Conservation (phyloP, 53 echinoderm and acorn worm species). For the Paracentrotus lividus region DNA sequence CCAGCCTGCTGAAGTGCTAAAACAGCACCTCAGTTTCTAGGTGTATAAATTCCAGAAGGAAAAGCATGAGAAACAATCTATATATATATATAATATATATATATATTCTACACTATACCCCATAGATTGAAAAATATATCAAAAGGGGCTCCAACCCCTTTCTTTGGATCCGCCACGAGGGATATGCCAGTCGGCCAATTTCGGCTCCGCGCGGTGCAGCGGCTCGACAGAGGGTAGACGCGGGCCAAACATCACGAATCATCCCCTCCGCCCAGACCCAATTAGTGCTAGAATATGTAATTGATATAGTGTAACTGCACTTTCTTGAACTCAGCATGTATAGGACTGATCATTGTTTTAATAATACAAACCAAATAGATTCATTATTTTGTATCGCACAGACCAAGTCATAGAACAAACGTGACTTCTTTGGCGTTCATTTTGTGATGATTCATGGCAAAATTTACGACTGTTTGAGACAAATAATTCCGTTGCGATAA, state of each 20-base stretch:
- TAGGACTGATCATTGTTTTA: not conserved
- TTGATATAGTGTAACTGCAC: slow-evolving; percentile 68
- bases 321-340: slow-evolving; percentile 57
- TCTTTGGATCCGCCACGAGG: not conserved
- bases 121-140: too few relatives aligned
- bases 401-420: not conserved
- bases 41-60: too few relatives aligned
- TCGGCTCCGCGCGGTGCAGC: slow-evolving; percentile 49
- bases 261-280: slow-evolving; percentile 63
- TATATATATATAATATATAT: too few relatives aligned
- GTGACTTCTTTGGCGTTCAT: not conserved
- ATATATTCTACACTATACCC: too few relatives aligned
- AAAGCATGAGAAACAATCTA: too few relatives aligned
- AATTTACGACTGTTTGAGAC: not conserved
- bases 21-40: too few relatives aligned
- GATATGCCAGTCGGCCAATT: not conserved
- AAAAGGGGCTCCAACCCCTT: too few relatives aligned
- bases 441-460: not conserved
- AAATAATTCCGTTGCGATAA: not conserved
- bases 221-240: slow-evolving; percentile 66
- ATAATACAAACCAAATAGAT: not conserved
- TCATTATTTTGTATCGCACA: not conserved
- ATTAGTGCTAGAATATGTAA: slow-evolving; percentile 74
- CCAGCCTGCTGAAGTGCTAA: too few relatives aligned
- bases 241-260: slow-evolving; percentile 44